phyloP scores from a whole-genome alignment of 2,113 vertebrate species.

The Narcine bancroftii region DNA sequence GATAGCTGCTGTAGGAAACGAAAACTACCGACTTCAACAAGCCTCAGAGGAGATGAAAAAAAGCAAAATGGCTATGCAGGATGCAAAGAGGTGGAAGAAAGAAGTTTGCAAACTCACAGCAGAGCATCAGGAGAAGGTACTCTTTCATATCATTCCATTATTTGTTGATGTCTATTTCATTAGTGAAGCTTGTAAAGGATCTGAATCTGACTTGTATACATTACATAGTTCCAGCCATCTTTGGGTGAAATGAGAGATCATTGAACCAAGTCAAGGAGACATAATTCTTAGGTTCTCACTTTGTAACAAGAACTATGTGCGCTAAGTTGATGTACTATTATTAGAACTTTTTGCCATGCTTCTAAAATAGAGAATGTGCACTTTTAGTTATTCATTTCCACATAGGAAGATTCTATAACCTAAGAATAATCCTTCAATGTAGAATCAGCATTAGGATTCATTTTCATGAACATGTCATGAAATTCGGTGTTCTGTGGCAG shows the following conservation, averaged over 20 bases:
- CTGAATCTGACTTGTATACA: too few relatives aligned
- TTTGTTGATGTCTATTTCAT: background rate
- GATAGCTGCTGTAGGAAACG: background rate
- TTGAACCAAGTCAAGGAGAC: background rate
- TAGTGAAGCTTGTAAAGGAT: background rate
- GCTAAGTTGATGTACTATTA: too few relatives aligned
- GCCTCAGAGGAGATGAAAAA: background rate
- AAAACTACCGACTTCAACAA: conserved; percentile 14
- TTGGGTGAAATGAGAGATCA: background rate
- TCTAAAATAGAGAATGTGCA: background rate
- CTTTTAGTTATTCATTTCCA: background rate
- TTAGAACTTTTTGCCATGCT: background rate
- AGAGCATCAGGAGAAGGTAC: conserved; percentile 8
- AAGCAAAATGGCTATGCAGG: background rate
- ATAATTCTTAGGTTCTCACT: background rate
- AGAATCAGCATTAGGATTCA: too few relatives aligned
- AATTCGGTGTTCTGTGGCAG: too few relatives aligned
- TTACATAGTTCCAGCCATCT: background rate
- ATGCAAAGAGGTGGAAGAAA: conserved; percentile 8
- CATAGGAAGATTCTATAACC: background rate
- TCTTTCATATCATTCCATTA: background rate
- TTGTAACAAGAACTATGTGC: background rate
- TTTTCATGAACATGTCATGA: too few relatives aligned
- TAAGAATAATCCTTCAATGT: background rate
- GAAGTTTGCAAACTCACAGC: background rate